Evolutionary conservation across 2,888 invertebrate species (phyloP).

Genomic region (Xestia c-nigrum): DNA sequence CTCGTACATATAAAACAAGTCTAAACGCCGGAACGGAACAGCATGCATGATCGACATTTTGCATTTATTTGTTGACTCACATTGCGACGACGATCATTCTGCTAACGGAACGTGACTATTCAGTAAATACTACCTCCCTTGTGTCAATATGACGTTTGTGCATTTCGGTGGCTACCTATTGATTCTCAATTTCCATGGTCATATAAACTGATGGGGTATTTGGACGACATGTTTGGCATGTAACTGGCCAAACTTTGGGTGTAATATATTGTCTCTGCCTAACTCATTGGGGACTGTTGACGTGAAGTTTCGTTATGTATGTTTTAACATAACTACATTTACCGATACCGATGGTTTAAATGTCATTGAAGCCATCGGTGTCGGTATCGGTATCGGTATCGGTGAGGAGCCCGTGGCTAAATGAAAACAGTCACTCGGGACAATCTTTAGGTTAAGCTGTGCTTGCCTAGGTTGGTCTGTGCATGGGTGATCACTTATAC

Average conservation of each 20-base stretch:
- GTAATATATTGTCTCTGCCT: neutral
- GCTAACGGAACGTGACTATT: slow-evolving; percentile 53
- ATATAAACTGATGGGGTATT: slow-evolving; percentile 4
- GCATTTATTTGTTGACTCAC: slow-evolving; percentile 53
- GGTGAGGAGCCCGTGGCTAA: too few species aligned
- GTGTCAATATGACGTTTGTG: slow-evolving; percentile 54
- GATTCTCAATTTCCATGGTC: slow-evolving; percentile 50
- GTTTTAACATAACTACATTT: too few species aligned
- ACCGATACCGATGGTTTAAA: too few species aligned
- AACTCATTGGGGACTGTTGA: too few species aligned
- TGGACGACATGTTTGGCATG: neutral
- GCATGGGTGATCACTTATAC: too few species aligned
- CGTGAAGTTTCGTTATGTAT: neutral
- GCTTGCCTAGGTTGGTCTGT: too few species aligned
- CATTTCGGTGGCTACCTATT: slow-evolving; percentile 51
- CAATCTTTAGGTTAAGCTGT: too few species aligned
- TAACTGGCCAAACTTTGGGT: neutral
- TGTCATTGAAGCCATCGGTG: too few species aligned
- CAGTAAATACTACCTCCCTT: slow-evolving; percentile 47
- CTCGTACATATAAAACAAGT: slow-evolving; percentile 1
- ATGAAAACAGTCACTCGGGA: too few species aligned
- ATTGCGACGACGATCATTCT: slow-evolving; percentile 38
- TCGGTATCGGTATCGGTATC: too few species aligned
- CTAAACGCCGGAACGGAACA: slow-evolving; percentile 17
- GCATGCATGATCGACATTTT: slow-evolving; percentile 50